Evolutionary conservation across 2,797 vertebrate genomes (phyloP).

Genomic region (Paguma larvata): DNA sequence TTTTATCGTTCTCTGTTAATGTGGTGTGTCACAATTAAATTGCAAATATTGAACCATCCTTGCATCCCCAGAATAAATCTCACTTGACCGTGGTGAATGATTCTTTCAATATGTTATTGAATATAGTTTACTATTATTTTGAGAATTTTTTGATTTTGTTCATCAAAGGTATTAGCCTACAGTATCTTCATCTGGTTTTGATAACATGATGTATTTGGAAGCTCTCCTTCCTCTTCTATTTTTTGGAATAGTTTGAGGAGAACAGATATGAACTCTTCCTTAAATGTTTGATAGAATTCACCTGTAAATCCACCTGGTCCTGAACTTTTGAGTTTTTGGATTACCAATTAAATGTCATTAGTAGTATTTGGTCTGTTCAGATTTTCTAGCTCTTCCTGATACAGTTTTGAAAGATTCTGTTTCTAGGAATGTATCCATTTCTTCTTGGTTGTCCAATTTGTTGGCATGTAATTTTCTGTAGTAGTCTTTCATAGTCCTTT

Average conservation of each 20-base stretch:
- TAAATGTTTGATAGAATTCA: not conserved
- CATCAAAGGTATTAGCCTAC: not conserved
- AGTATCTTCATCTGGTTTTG: not conserved
- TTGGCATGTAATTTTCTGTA: not conserved
- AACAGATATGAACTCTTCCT: not conserved
- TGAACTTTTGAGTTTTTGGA: not conserved
- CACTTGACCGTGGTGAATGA: not conserved
- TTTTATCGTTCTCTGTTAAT: not conserved
- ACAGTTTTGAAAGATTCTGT: not conserved
- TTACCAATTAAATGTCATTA: not conserved
- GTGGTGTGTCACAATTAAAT: not conserved
- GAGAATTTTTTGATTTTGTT: not conserved
- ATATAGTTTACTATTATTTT: not conserved
- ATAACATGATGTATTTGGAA: not conserved
- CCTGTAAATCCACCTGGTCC: not conserved
- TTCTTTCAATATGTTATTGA: not conserved
- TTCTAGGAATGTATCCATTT: not conserved
- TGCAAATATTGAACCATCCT: not conserved
- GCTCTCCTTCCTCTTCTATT: not conserved
- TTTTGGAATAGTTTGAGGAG: not conserved
- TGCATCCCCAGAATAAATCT: not conserved
- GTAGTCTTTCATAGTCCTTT: not conserved
- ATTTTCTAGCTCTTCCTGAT: not conserved
- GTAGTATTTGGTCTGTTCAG: not conserved
- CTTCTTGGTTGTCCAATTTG: not conserved